Conservation (phyloP, 2,113 vertebrate genomes). For the Amphilophus citrinellus region DNA sequence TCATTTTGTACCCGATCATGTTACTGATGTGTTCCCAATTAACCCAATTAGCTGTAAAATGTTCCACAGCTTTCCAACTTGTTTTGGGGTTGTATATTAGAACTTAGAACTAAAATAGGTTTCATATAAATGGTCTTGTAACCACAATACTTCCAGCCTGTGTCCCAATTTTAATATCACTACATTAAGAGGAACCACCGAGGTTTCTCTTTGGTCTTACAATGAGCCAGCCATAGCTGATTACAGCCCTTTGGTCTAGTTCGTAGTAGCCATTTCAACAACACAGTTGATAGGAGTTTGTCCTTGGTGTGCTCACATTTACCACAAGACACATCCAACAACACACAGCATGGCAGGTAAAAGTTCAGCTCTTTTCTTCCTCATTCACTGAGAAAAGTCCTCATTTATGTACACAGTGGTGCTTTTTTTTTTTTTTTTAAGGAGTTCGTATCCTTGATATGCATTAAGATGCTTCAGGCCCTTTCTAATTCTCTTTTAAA, state of each 20-base stretch:
- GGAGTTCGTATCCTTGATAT: background rate
- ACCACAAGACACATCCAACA: background rate
- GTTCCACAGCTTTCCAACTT: background rate
- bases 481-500: background rate
- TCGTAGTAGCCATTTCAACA: accelerated
- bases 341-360: background rate
- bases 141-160: background rate
- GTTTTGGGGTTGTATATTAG: too few species aligned
- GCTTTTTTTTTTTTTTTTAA: background rate
- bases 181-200: background rate
- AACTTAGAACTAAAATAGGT: too few species aligned
- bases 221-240: background rate
- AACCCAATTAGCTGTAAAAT: background rate
- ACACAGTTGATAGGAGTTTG: background rate
- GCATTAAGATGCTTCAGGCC: background rate
- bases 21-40: background rate
- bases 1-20: background rate
- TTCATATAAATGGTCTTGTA: too few species aligned
- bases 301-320: background rate
- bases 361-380: background rate
- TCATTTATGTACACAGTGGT: background rate
- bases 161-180: background rate
- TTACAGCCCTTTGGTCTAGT: background rate
- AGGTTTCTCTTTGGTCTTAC: background rate
- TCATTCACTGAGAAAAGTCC: background rate